Conservation (phyloP, 2,888 invertebrate genomes). For the Clostera curtula region DNA sequence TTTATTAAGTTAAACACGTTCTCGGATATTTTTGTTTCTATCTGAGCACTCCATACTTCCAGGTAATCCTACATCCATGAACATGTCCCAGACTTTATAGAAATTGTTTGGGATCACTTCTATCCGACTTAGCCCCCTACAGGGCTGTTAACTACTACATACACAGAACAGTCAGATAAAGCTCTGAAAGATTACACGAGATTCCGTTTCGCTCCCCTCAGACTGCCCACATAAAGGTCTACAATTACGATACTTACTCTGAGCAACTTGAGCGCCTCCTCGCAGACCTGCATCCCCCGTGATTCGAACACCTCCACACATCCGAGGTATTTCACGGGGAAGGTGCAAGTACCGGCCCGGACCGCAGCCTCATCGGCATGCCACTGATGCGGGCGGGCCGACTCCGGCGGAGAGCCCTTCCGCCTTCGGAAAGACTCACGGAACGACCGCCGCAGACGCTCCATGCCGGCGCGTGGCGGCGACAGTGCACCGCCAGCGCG, state of each 20-base stretch:
- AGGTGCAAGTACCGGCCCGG: conserved; percentile 95
- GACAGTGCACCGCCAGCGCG: conserved; percentile 66
- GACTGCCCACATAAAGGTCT: conserved; percentile 26
- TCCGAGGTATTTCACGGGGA: conserved; percentile 98
- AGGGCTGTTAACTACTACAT: too few relatives aligned
- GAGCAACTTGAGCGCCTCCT: conserved; percentile 97
- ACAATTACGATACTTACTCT: conserved; percentile 78
- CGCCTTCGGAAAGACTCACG: conserved; percentile 95
- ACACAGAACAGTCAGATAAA: too few relatives aligned
- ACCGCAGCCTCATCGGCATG: conserved; percentile 98
- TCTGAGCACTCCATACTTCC: too few relatives aligned
- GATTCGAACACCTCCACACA: conserved; percentile 99
- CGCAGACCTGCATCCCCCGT: conserved; percentile 99
- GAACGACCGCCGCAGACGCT: conserved; percentile 90
- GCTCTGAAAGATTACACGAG: too few relatives aligned
- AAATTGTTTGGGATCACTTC: too few relatives aligned
- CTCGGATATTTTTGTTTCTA: too few relatives aligned
- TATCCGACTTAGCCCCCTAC: too few relatives aligned
- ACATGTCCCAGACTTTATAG: too few relatives aligned
- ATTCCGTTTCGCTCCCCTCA: too few relatives aligned
- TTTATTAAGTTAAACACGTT: too few relatives aligned
- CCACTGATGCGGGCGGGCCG: conserved; percentile 98
- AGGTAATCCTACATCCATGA: too few relatives aligned
- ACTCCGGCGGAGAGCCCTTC: conserved; percentile 91
- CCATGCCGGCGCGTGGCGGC: conserved; percentile 81